phyloP scores from a whole-genome alignment of 2,797 vertebrate species.

The Xenops minutus region DNA sequence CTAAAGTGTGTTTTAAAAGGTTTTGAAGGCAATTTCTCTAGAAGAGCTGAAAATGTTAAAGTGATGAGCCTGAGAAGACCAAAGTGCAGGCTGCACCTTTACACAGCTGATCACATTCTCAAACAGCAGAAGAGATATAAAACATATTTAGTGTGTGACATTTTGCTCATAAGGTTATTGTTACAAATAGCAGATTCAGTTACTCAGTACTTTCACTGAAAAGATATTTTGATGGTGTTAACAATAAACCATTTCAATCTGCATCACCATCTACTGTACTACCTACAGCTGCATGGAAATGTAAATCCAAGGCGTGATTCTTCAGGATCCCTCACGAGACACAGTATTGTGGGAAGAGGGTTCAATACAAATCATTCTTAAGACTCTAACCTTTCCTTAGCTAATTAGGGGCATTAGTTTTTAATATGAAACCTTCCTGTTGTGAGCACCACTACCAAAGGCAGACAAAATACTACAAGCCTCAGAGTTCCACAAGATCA shows the following conservation, averaged over 20 bases:
- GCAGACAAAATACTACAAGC: neutral
- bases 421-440: neutral
- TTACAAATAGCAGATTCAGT: neutral
- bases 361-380: neutral
- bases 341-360: neutral
- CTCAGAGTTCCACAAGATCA: neutral
- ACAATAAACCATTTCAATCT: neutral
- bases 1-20: neutral
- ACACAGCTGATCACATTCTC: neutral
- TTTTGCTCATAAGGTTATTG: neutral
- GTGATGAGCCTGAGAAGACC: neutral
- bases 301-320: neutral
- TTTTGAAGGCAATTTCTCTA: neutral
- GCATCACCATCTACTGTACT: neutral
- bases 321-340: neutral
- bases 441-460: neutral
- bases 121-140: neutral
- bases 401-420: neutral
- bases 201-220: neutral
- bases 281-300: neutral
- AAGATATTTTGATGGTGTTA: constrained; percentile 13
- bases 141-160: neutral
- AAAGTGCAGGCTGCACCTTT: neutral
- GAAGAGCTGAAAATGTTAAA: neutral
- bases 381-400: neutral